phyloP scores from a whole-genome alignment of 2,113 vertebrate genomes.

The Erpornis zantholeuca region DNA sequence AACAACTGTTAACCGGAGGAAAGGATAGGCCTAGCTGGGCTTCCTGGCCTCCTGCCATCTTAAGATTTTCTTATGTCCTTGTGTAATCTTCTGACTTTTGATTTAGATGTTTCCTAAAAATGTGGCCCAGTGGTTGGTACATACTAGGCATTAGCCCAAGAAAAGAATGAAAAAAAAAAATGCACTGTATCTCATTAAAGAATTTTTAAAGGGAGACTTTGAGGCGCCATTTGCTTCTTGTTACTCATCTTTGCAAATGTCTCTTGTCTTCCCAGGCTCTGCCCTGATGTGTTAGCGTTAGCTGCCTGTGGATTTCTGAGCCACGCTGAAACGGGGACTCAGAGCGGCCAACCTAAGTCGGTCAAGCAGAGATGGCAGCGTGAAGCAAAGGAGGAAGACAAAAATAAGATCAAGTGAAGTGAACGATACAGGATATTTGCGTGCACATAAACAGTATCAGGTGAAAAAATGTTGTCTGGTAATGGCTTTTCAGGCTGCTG shows the following conservation, averaged over 20 bases:
- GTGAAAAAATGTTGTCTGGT: background rate
- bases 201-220: conserved; percentile 59
- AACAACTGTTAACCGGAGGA: conserved; percentile 34
- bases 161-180: conserved; percentile 37
- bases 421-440: background rate
- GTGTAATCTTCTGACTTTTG: conserved; percentile 52
- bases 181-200: conserved; percentile 39
- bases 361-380: background rate
- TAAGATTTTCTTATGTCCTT: conserved; percentile 44
- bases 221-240: conserved; percentile 33
- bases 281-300: conserved; percentile 24
- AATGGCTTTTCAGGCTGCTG: background rate
- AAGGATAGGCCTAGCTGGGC: background rate
- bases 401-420: background rate
- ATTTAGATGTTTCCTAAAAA: conserved; percentile 62
- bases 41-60: conserved; percentile 26
- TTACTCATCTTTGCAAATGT: conserved; percentile 50
- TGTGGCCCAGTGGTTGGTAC: conserved; percentile 42
- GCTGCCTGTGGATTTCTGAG: conserved; percentile 23
- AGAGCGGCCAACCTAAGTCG: background rate
- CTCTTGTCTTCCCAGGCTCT: conserved; percentile 58
- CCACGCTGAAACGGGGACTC: background rate
- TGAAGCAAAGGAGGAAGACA: background rate
- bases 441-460: background rate
- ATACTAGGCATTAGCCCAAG: conserved; percentile 49